These are phyloP conservation scores for Gulo gulo DNA, from an alignment of 2,113 vertebrate genomes.

Conservation along the genomic window DNA sequence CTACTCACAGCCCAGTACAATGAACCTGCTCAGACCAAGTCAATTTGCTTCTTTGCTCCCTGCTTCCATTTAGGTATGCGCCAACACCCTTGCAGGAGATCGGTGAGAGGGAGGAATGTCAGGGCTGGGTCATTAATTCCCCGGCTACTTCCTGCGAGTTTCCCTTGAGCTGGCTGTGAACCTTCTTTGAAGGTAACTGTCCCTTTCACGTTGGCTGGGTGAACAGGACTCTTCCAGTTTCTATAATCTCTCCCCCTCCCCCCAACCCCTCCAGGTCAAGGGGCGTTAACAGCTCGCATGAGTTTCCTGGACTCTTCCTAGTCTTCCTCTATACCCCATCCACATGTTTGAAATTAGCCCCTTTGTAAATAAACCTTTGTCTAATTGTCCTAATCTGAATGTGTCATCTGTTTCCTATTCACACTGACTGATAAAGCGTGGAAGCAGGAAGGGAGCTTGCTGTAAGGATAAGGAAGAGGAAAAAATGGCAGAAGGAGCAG, in stretches of 20 bases:
- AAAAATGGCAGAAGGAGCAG: background rate
- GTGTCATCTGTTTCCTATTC: conserved; percentile 21
- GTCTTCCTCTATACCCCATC: background rate
- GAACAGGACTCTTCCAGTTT: background rate
- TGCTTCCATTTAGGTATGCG: background rate
- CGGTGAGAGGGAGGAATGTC: background rate
- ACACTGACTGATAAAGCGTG: background rate
- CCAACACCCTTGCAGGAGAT: background rate
- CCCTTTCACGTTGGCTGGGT: background rate
- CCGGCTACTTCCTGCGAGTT: background rate
- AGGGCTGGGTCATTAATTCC: background rate
- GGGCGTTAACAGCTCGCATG: background rate
- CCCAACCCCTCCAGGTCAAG: background rate
- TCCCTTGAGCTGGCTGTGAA: background rate
- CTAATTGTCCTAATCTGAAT: background rate
- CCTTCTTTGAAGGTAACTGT: background rate
- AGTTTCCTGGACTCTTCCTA: background rate
- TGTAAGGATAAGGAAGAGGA: background rate
- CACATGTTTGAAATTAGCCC: background rate
- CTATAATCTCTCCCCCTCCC: background rate
- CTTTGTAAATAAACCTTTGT: conserved; percentile 34
- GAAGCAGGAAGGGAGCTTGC: background rate
- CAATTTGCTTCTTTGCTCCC: background rate
- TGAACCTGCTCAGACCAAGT: background rate
- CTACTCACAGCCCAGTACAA: background rate